These are phyloP conservation scores for Chaenodraco wilsoni DNA, from an alignment of 2,797 vertebrate genomes.

Conservation along the genomic window DNA sequence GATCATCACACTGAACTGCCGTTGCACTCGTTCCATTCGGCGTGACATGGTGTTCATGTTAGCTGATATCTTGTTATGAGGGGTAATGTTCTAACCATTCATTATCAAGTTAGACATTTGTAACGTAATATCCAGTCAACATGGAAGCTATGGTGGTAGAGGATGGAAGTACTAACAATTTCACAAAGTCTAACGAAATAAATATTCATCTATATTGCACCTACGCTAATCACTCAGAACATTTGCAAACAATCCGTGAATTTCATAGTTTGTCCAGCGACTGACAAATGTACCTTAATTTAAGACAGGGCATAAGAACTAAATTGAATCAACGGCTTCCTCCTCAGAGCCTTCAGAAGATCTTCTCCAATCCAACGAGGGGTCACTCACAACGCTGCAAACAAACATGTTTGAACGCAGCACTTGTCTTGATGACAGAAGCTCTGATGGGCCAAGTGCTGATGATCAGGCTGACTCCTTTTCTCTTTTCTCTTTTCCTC, in stretches of 20 bases:
- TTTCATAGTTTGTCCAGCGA: too few species aligned
- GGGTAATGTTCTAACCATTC: neutral
- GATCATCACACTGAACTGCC: neutral
- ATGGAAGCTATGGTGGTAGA: neutral
- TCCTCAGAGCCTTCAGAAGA: slow-evolving; percentile 28
- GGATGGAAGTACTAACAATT: neutral
- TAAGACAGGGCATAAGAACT: neutral
- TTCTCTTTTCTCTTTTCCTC: slow-evolving; percentile 75
- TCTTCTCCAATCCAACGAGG: slow-evolving; percentile 6
- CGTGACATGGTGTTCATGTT: neutral
- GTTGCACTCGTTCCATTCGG: neutral
- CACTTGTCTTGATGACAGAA: slow-evolving; percentile 59
- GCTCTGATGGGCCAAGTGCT: slow-evolving; percentile 73
- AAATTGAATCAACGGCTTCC: neutral
- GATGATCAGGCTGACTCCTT: slow-evolving; percentile 79
- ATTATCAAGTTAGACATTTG: neutral
- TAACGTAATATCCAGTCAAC: neutral
- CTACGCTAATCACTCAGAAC: neutral
- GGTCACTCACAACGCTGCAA: slow-evolving; percentile 35
- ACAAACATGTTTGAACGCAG: slow-evolving; percentile 43
- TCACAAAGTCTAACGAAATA: neutral
- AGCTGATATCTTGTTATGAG: neutral
- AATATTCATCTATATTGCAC: neutral
- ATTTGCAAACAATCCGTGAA: neutral
- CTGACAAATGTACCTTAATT: neutral